Evolutionary conservation across 2,113 vertebrate species (phyloP).

Genomic region (Platichthys flesus): DNA sequence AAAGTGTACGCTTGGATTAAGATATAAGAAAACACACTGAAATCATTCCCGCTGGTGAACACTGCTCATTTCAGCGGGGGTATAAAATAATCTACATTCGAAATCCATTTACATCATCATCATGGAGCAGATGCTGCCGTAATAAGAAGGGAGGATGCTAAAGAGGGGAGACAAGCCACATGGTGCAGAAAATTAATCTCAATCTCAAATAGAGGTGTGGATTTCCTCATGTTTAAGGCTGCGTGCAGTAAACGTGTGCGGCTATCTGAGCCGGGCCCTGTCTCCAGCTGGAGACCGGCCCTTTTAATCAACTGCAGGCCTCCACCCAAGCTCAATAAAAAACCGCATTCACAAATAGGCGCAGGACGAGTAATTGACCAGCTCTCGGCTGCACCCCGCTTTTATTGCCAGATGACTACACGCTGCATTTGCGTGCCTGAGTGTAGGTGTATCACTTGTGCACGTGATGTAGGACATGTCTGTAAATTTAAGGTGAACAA

Average conservation of each 20-base stretch:
- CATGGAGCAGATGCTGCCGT: constrained; percentile 75
- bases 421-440: constrained; percentile 49
- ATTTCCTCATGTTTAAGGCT: constrained; percentile 68
- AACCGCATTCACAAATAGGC: constrained; percentile 77
- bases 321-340: constrained; percentile 80
- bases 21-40: constrained; percentile 62
- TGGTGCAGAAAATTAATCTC: constrained; percentile 81
- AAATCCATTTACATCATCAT: constrained; percentile 82
- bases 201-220: constrained; percentile 77
- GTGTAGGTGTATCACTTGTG: constrained; percentile 18
- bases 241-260: constrained; percentile 63
- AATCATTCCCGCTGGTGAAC: constrained; percentile 57
- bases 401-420: constrained; percentile 78
- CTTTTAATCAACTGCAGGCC: constrained; percentile 82
- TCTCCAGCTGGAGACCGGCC: constrained; percentile 75
- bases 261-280: constrained; percentile 68
- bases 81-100: constrained; percentile 73
- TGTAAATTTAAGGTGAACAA: constrained; percentile 18
- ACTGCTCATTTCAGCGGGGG: constrained; percentile 66
- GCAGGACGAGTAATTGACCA: constrained; percentile 77
- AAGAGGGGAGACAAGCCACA: constrained; percentile 78
- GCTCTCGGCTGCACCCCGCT: constrained; percentile 63
- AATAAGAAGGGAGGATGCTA: constrained; percentile 72
- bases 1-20: constrained; percentile 65
- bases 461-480: constrained; percentile 28